A percentile compares a stretch with the other conserved stretches of the same genome.
These are phyloP conservation scores for Escarpia spicata DNA, from an alignment of 2,888 invertebrate species.

Conservation along the genomic window DNA sequence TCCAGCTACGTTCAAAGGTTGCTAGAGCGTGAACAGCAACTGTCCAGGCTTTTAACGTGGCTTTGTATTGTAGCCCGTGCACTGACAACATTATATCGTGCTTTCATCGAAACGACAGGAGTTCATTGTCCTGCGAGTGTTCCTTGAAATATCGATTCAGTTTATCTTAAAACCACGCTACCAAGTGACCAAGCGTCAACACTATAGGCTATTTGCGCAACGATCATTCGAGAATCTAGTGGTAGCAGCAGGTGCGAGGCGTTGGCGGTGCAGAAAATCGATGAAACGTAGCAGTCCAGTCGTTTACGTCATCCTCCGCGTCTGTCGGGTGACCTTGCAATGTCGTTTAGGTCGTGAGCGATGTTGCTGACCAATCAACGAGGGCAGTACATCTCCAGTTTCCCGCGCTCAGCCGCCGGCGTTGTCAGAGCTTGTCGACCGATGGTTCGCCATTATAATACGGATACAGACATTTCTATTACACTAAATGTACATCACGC, in stretches of 20 bases:
- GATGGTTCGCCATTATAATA: background rate
- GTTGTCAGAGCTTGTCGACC: background rate
- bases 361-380: background rate
- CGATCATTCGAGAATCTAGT: background rate
- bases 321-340: background rate
- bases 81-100: background rate
- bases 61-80: background rate
- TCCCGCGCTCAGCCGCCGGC: background rate
- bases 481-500: background rate
- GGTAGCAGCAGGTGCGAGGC: background rate
- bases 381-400: background rate
- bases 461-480: background rate
- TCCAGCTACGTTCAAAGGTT: background rate
- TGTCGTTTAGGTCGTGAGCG: constrained; percentile 10
- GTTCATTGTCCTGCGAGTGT: background rate
- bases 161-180: background rate
- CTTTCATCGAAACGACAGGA: background rate
- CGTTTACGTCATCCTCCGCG: background rate
- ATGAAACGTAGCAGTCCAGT: background rate
- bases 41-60: background rate
- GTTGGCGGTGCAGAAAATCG: background rate
- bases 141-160: background rate
- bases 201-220: background rate
- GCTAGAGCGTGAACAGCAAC: background rate
- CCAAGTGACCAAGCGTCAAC: background rate